Percentiles rank a stretch among this genome's conserved stretches.
phyloP scores from a whole-genome alignment of 1,140 invertebrate genomes.

The Uloborus diversus region DNA sequence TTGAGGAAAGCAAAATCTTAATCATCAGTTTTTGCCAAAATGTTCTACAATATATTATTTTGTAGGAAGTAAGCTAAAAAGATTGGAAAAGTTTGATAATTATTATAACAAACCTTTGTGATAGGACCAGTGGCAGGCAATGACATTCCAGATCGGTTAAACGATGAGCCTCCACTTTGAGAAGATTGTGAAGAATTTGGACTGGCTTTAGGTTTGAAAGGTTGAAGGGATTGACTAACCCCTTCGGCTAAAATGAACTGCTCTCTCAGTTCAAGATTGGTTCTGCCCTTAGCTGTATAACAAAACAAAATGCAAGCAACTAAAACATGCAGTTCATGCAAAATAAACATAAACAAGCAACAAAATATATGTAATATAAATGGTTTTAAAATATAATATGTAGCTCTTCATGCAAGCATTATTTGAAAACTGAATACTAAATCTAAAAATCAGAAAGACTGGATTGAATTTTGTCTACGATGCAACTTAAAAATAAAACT shows the following conservation, averaged over 20 bases:
- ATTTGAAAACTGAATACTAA: not conserved
- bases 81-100: too few species aligned
- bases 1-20: too few species aligned
- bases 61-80: too few species aligned
- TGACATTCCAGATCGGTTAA: conserved; percentile 67
- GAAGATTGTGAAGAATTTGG: conserved; percentile 75
- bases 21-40: too few species aligned
- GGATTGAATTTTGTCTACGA: too few species aligned
- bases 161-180: conserved; percentile 67
- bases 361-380: conserved; percentile 58
- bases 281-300: conserved; percentile 93
- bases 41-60: too few species aligned
- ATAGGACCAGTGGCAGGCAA: conserved; percentile 82
- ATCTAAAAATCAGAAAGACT: too few species aligned
- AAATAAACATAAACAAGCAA: conserved; percentile 59
- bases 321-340: conserved; percentile 44
- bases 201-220: conserved; percentile 70
- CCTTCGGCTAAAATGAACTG: conserved; percentile 98
- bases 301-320: conserved; percentile 53
- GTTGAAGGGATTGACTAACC: conserved; percentile 82
- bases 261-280: conserved; percentile 98
- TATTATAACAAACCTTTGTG: conserved; percentile 78
- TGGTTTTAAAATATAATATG: too few species aligned
- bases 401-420: too few species aligned
- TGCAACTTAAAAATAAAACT: too few species aligned